Percentiles rank a stretch among this genome's conserved stretches.
These are phyloP conservation scores for Bombus haemorrhoidalis DNA, from an alignment of 1,140 invertebrate genomes.

Conservation along the genomic window DNA sequence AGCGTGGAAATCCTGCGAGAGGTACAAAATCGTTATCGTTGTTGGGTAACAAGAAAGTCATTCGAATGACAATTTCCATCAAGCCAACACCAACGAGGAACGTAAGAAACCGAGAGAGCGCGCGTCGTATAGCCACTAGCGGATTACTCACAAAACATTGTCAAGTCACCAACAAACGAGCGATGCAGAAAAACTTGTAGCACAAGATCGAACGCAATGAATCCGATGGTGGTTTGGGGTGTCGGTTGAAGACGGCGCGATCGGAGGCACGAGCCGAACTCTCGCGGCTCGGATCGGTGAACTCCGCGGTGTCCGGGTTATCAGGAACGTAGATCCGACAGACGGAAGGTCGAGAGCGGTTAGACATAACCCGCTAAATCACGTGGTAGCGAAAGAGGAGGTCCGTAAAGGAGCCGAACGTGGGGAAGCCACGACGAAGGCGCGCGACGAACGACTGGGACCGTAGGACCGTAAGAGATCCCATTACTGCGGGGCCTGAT, in stretches of 20 bases:
- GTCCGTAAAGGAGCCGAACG: constrained; percentile 33
- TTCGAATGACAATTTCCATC: constrained; percentile 47
- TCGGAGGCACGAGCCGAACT: constrained; percentile 44
- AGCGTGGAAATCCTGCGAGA: too few species aligned
- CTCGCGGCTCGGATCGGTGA: constrained; percentile 1
- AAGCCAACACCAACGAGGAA: not conserved
- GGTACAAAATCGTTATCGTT: too few species aligned
- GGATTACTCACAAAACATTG: constrained; percentile 12
- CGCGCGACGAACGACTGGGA: constrained; percentile 67
- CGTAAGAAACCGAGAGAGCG: not conserved
- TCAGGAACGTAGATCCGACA: constrained; percentile 54
- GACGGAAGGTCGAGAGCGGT: constrained; percentile 45
- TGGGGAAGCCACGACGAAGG: constrained; percentile 48
- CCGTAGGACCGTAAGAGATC: constrained; percentile 61
- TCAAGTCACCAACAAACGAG: constrained; percentile 23
- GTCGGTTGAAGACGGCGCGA: not conserved
- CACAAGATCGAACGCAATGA: constrained; percentile 24
- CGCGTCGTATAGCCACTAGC: constrained; percentile 4
- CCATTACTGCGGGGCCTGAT: constrained; percentile 68
- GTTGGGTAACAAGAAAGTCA: constrained; percentile 26
- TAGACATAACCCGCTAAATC: constrained; percentile 59
- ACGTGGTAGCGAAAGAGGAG: constrained; percentile 48
- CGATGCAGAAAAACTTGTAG: constrained; percentile 23
- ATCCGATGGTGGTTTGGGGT: not conserved
- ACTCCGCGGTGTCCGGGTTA: constrained; percentile 37